These are phyloP conservation scores for Phoxinus phoxinus DNA, from an alignment of 2,113 vertebrate species.

Conservation along the genomic window DNA sequence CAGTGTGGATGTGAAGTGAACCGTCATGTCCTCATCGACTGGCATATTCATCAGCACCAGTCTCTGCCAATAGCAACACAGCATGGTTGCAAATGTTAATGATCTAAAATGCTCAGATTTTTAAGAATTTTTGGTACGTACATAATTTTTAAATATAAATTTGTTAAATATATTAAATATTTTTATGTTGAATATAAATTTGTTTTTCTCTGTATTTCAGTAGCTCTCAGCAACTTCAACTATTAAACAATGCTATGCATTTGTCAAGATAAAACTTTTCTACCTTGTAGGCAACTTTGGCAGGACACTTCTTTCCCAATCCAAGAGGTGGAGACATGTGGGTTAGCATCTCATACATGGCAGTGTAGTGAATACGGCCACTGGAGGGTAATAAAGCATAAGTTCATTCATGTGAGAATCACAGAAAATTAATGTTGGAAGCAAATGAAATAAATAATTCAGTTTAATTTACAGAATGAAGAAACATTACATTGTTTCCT, in stretches of 20 bases:
- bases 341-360: conserved; percentile 99
- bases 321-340: conserved; percentile 99
- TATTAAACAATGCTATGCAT: background rate
- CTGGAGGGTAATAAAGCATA: conserved; percentile 66
- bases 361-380: conserved; percentile 98
- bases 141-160: too few relatives aligned
- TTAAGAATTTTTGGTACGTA: background rate
- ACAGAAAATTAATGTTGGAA: too few relatives aligned
- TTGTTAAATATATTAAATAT: background rate
- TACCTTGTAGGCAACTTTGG: conserved; percentile 99
- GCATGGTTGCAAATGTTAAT: background rate
- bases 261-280: conserved; percentile 45
- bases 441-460: too few relatives aligned
- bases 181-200: too few relatives aligned
- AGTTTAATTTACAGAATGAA: background rate
- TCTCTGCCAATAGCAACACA: conserved; percentile 77
- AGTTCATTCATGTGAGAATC: background rate
- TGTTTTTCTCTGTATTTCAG: background rate
- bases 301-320: conserved; percentile 98
- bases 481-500: background rate
- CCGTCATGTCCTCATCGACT: conserved; percentile 93
- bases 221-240: background rate
- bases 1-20: conserved; percentile 97
- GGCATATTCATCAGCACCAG: conserved; percentile 99
- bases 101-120: background rate